A percentile compares a stretch with the other conserved stretches of the same genome.
Conservation (phyloP, 1,140 invertebrate species). For the Phthorimaea operculella region DNA sequence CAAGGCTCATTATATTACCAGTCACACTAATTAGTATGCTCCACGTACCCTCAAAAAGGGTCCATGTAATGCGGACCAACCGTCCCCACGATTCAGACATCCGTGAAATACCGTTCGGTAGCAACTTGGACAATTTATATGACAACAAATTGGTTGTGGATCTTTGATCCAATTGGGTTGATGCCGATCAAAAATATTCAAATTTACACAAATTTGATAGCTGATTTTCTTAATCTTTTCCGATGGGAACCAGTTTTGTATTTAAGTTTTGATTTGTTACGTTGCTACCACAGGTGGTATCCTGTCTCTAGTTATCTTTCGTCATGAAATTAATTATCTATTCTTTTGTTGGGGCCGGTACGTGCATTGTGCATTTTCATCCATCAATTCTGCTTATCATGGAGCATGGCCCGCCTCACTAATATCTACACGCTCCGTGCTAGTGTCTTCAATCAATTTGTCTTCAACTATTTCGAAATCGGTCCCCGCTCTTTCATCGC, state of each 20-base stretch:
- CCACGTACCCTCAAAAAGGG: slow-evolving; percentile 12
- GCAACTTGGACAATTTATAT: neutral
- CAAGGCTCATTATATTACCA: slow-evolving; percentile 18
- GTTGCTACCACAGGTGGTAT: slow-evolving; percentile 15
- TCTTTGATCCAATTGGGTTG: neutral
- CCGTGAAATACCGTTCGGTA: slow-evolving; percentile 3
- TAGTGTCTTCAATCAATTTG: slow-evolving; percentile 49
- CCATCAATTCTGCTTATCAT: slow-evolving; percentile 56
- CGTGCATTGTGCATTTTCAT: slow-evolving; percentile 47
- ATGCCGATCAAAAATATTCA: neutral
- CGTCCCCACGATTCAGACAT: neutral
- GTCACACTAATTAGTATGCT: slow-evolving; percentile 19
- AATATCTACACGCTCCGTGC: slow-evolving; percentile 26
- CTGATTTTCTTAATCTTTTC: slow-evolving; percentile 10
- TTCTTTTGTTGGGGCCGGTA: slow-evolving; percentile 42
- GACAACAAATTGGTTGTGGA: neutral
- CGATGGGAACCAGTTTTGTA: slow-evolving; percentile 15
- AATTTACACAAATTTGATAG: slow-evolving; percentile 17
- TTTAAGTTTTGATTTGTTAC: slow-evolving; percentile 29
- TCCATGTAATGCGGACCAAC: neutral
- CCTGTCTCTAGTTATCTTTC: slow-evolving; percentile 43
- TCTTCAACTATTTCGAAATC: slow-evolving; percentile 43
- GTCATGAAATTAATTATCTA: slow-evolving; percentile 56
- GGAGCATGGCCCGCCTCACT: slow-evolving; percentile 22
- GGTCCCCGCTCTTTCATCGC: slow-evolving; percentile 40